These are phyloP conservation scores for Ibycter americanus DNA, from an alignment of 2,797 vertebrate species.

Conservation along the genomic window DNA sequence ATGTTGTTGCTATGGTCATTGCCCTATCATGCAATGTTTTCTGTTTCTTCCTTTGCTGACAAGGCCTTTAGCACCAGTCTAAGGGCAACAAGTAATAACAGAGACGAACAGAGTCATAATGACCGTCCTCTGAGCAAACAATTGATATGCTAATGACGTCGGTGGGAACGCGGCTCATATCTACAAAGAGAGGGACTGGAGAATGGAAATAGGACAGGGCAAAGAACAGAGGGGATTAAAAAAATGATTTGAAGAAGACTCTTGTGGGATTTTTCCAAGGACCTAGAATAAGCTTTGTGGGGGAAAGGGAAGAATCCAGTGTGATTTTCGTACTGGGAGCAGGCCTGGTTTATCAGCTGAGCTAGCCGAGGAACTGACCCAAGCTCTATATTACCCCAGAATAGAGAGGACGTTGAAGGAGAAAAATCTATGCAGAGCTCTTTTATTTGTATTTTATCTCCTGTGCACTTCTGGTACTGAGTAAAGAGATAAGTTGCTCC, in stretches of 20 bases:
- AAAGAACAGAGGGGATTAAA: constrained; percentile 19
- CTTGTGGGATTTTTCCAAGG: neutral
- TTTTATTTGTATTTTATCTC: neutral
- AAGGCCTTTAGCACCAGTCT: constrained; percentile 49
- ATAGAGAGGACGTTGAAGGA: neutral
- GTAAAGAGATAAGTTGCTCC: neutral
- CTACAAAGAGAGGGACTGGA: constrained; percentile 30
- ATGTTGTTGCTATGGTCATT: constrained; percentile 38
- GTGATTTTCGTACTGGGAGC: neutral
- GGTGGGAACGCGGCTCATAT: constrained; percentile 28
- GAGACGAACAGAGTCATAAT: constrained; percentile 53
- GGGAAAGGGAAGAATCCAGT: neutral
- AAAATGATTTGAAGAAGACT: neutral
- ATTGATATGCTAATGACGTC: constrained; percentile 65
- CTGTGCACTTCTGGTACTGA: neutral
- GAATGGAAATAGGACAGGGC: constrained; percentile 27
- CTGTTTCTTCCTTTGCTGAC: constrained; percentile 42
- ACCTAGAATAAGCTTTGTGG: neutral
- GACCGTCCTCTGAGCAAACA: constrained; percentile 51
- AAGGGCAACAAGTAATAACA: constrained; percentile 58
- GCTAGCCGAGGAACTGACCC: neutral
- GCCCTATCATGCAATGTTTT: constrained; percentile 49
- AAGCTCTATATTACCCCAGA: neutral
- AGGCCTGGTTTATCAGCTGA: neutral
- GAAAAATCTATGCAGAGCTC: neutral